These are phyloP conservation scores for Synergus itoensis DNA, from an alignment of 2,888 invertebrate species.

Conservation along the genomic window DNA sequence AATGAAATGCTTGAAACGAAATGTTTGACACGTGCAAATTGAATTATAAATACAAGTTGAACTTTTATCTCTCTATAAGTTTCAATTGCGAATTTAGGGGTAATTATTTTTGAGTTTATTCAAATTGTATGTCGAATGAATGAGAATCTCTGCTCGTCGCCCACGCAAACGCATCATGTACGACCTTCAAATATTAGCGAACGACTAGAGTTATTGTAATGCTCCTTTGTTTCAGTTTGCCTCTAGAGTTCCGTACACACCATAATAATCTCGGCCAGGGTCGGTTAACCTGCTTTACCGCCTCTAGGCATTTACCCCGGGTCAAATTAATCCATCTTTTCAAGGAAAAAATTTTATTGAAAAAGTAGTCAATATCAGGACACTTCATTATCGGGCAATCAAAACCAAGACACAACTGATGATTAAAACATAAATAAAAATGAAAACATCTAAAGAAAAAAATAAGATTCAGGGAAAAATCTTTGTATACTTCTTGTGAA, in stretches of 20 bases:
- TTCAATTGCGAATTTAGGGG: background rate
- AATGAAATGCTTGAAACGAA: too few relatives aligned
- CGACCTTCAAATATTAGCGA: slow-evolving; percentile 56
- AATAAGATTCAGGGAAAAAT: background rate
- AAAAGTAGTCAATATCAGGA: background rate
- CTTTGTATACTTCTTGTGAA: background rate
- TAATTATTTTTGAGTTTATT: background rate
- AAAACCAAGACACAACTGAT: background rate
- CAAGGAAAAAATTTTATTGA: background rate
- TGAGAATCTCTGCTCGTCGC: slow-evolving; percentile 47
- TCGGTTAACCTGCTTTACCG: slow-evolving; percentile 43
- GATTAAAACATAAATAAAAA: background rate
- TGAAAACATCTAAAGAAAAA: background rate
- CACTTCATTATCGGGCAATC: background rate
- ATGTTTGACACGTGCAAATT: too few relatives aligned
- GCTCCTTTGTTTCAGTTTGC: slow-evolving; percentile 52
- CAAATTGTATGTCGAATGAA: slow-evolving; percentile 2
- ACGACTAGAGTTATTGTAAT: slow-evolving; percentile 54
- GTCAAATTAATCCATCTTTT: slow-evolving; percentile 5
- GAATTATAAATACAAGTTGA: too few relatives aligned
- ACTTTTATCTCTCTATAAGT: background rate
- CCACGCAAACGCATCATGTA: slow-evolving; percentile 50
- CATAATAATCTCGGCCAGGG: slow-evolving; percentile 43
- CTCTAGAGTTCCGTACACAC: slow-evolving; percentile 33
- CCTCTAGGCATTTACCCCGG: background rate